Conservation (phyloP, 2,113 vertebrate genomes). For the Charadrius vociferus region DNA sequence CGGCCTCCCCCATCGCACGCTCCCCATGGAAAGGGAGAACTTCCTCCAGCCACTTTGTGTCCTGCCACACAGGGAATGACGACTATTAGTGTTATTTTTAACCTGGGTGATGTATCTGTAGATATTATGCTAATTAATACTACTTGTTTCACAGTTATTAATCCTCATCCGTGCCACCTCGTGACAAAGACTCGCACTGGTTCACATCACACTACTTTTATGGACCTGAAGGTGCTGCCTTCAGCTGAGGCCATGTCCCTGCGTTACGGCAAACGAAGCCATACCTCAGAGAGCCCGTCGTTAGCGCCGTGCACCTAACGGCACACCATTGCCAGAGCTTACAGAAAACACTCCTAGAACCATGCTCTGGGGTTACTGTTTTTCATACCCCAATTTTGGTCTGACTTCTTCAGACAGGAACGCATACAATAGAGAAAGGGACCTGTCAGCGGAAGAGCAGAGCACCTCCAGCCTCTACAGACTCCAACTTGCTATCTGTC, state of each 20-base stretch:
- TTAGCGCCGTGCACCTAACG: not conserved
- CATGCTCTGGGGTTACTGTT: not conserved
- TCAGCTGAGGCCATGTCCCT: not conserved
- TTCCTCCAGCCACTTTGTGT: not conserved
- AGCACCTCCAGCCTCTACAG: accelerated
- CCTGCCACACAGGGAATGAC: not conserved
- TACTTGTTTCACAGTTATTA: not conserved
- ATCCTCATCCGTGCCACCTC: not conserved
- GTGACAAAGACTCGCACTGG: not conserved
- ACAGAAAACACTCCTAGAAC: not conserved
- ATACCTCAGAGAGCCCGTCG: accelerated
- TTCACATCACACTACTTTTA: not conserved
- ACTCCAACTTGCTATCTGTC: not conserved
- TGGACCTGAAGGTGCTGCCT: accelerated
- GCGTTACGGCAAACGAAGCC: not conserved
- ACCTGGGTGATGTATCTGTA: not conserved
- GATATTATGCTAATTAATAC: not conserved
- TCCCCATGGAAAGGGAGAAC: not conserved
- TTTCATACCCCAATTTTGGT: not conserved
- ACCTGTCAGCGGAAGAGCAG: not conserved
- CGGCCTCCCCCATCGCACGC: accelerated
- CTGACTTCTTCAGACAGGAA: not conserved
- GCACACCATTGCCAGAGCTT: accelerated
- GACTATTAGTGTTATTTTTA: not conserved
- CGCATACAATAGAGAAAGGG: not conserved